Evolutionary conservation across 2,888 invertebrate genomes (phyloP).

Genomic region (Aricia artaxerxes): DNA sequence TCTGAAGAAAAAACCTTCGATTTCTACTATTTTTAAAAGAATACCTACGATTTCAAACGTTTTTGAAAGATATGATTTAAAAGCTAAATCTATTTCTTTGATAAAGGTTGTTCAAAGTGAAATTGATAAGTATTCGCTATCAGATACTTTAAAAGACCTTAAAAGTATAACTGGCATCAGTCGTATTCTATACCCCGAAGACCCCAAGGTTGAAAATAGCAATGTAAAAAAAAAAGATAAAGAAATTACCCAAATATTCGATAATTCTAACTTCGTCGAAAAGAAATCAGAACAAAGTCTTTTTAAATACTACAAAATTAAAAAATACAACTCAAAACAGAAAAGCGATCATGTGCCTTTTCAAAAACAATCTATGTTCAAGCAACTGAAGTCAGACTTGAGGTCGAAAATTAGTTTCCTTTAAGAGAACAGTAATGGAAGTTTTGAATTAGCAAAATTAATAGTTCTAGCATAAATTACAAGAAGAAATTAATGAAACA

Average conservation of each 20-base stretch:
- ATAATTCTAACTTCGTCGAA: background rate
- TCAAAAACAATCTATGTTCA: slow-evolving; percentile 42
- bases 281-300: slow-evolving; percentile 1
- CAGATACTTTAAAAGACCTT: background rate
- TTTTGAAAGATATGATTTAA: background rate
- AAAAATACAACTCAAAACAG: background rate
- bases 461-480: background rate
- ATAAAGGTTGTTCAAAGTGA: slow-evolving; percentile 37
- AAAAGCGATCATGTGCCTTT: slow-evolving; percentile 36
- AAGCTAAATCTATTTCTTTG: slow-evolving; percentile 36
- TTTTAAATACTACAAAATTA: background rate
- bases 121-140: slow-evolving; percentile 37
- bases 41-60: background rate
- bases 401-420: slow-evolving; percentile 37
- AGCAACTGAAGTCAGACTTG: slow-evolving; percentile 41
- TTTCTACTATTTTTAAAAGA: background rate
- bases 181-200: background rate
- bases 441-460: background rate
- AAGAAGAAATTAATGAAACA: background rate
- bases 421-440: background rate
- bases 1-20: background rate
- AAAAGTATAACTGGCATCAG: background rate
- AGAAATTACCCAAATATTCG: background rate
- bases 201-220: background rate
- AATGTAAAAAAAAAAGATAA: background rate